Evolutionary conservation across 2,797 vertebrate species (phyloP).

Genomic region (Crocodylus rhombifer): DNA sequence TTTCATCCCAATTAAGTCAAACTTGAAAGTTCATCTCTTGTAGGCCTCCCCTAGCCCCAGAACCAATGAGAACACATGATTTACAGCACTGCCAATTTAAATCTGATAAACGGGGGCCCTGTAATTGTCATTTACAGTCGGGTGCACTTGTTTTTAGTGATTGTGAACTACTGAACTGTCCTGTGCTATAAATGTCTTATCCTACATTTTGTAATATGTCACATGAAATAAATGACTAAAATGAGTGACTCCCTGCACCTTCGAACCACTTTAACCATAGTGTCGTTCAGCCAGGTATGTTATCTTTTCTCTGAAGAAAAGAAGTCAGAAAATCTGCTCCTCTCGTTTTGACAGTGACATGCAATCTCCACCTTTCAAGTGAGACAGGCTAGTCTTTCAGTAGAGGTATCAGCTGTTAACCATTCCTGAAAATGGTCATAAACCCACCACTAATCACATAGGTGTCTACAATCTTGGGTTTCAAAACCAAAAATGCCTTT

Average conservation of each 20-base stretch:
- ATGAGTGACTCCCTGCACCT: conserved; percentile 8
- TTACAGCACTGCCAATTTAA: conserved; percentile 39
- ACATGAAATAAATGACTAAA: conserved; percentile 41
- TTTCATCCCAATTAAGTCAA: neutral
- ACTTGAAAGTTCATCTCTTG: neutral
- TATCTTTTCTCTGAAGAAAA: conserved; percentile 41
- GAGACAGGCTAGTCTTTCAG: conserved; percentile 11
- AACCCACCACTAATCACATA: neutral
- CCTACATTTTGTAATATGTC: conserved; percentile 20
- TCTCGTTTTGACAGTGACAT: neutral
- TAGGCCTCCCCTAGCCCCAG: neutral
- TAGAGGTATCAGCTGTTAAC: neutral
- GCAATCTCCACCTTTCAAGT: neutral
- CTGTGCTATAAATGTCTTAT: conserved; percentile 49
- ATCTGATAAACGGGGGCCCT: conserved; percentile 6
- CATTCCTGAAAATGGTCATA: conserved; percentile 35
- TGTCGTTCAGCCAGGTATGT: neutral
- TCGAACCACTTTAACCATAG: neutral
- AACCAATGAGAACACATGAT: conserved; percentile 12
- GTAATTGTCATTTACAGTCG: conserved; percentile 50
- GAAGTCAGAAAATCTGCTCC: neutral
- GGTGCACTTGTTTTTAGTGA: conserved; percentile 63
- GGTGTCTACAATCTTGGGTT: neutral
- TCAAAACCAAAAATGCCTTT: neutral
- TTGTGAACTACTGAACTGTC: conserved; percentile 53